phyloP scores from a whole-genome alignment of 2,113 vertebrate species.

The rabbit (Oryctolagus cuniculus) region mOryCun1.1 NC_091447.1:19301001-19301500 shows the following conservation, averaged over 20 bases:
- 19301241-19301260: neutral
- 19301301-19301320: neutral
- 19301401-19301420: neutral
- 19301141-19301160: neutral
- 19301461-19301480: neutral
- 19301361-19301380: neutral
- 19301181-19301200: neutral
- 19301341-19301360: neutral
- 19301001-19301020: neutral
- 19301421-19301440: neutral
- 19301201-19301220: neutral
- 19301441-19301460: neutral
- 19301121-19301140: neutral
- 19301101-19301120: neutral
- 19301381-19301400: neutral
- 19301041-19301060: neutral
- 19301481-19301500: neutral
- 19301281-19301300: neutral
- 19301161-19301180: neutral
- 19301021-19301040: neutral
- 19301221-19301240: neutral
- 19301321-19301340: neutral
- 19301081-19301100: neutral
- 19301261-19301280: neutral
- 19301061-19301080: neutral